Evolutionary conservation across 2,888 invertebrate species (phyloP), one percentile per base, ranked within the genome.

Genomic region (Urechis unicinctus): DNA sequence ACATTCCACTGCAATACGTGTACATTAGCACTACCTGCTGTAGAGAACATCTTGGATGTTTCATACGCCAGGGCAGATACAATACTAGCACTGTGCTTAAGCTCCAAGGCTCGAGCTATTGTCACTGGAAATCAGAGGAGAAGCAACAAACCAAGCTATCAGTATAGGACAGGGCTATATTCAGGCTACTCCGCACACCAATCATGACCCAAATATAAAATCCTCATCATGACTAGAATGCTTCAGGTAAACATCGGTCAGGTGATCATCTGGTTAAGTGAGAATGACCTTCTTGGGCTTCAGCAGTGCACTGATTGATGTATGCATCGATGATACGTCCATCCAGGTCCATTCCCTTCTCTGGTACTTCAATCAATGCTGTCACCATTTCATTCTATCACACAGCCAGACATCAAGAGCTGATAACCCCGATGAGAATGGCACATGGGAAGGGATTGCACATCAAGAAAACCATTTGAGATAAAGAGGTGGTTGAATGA

Each of bases 251-350:
- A n/a, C n/a, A n/a, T n/a, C n/a, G n/a, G n/a, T n/a, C n/a, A n/a
- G n/a, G n/a, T n/a, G n/a, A n/a, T n/a, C n/a, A n/a, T n/a, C n/a
- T n/a, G n/a, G n/a, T n/a, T n/a, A n/a, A n/a, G n/a, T n/a, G n/a
- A n/a, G n/a, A n/a, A n/a, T n/a, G 28, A 80, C 80, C 82, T 81
- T 85, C 85, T 71, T 85, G 85, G 9, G 85, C 85, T 74, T 85
- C 85, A 26, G 84, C 85, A 25, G 83, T 83, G 67, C 83, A 83
- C 69, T 85, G 85, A 67, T 81, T 78, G 24, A 83, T 77, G 69
- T 85, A 85, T 21, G 84, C 84, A 59, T 81, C 81, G 61, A 84
- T 69, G 24, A 85, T 79, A 36, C 82, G 73, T 9, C 80, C 78
- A 69, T 85, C 85, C 56, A 83, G 75, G 72, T 85, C 85, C 41